phyloP scores from a whole-genome alignment of 2,797 vertebrate genomes.

The Sebastes kiyomatsui region DNA sequence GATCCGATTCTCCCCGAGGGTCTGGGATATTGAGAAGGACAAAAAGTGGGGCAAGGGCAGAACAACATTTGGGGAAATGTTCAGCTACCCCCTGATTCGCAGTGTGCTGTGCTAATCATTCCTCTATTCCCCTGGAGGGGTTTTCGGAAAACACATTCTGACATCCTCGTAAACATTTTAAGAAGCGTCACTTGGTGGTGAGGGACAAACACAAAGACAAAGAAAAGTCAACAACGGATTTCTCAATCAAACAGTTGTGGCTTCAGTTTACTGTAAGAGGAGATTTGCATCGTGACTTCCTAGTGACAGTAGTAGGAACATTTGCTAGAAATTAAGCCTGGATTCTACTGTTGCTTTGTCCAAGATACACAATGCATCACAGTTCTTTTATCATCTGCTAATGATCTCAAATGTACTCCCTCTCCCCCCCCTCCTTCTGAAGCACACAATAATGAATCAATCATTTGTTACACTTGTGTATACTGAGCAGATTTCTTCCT shows the following conservation, averaged over 20 bases:
- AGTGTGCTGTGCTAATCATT: conserved; percentile 60
- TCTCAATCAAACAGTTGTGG: conserved; percentile 5
- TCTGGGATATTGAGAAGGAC: conserved; percentile 20
- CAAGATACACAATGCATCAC: not conserved
- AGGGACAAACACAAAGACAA: conserved; percentile 48
- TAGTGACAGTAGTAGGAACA: not conserved
- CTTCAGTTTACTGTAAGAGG: not conserved
- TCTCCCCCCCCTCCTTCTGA: not conserved
- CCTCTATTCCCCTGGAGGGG: conserved; percentile 41
- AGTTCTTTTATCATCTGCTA: conserved; percentile 40
- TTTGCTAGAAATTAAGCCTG: conserved; percentile 9
- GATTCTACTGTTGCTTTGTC: not conserved
- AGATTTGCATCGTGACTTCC: not conserved
- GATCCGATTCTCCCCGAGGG: conserved; percentile 27
- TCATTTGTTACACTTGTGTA: conserved; percentile 57
- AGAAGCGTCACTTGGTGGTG: conserved; percentile 54
- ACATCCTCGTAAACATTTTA: conserved; percentile 77
- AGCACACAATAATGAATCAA: conserved; percentile 46
- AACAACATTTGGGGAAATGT: conserved; percentile 60
- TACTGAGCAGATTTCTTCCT: conserved; percentile 47
- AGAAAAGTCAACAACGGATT: not conserved
- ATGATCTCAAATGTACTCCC: conserved; percentile 9
- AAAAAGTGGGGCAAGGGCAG: conserved; percentile 26
- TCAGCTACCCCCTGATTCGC: conserved; percentile 40
- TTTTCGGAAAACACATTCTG: conserved; percentile 62